Conservation (phyloP, 2,888 invertebrate species). For the Drosophila setosimentum region DNA sequence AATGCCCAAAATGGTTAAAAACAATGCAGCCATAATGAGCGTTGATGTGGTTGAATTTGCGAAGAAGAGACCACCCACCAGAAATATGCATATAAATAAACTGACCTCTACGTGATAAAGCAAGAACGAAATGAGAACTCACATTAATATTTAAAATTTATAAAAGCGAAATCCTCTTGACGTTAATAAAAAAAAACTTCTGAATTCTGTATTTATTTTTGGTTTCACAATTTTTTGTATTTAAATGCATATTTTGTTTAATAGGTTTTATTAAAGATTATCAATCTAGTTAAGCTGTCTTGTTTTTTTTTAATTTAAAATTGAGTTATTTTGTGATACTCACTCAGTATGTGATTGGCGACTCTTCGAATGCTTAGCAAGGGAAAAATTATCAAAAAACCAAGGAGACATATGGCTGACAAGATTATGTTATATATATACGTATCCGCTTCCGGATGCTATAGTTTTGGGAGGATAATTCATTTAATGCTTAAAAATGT, state of each 20-base stretch:
- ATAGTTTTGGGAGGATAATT: slow-evolving; percentile 35
- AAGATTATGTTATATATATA: slow-evolving; percentile 69
- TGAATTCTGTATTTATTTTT: not conserved
- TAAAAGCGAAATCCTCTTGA: not conserved
- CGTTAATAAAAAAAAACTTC: not conserved
- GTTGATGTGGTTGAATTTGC: slow-evolving; percentile 84
- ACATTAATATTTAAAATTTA: not conserved
- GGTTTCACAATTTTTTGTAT: not conserved
- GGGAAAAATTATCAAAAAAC: slow-evolving; percentile 50
- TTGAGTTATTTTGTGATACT: slow-evolving; percentile 28
- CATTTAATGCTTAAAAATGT: slow-evolving; percentile 51
- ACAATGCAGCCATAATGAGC: slow-evolving; percentile 86
- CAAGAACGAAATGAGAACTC: not conserved
- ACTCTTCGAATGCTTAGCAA: slow-evolving; percentile 55
- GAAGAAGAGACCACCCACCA: slow-evolving; percentile 87
- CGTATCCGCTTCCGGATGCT: slow-evolving; percentile 47
- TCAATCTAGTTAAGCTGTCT: not conserved
- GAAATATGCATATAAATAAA: slow-evolving; percentile 85
- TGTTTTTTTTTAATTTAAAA: too few species aligned
- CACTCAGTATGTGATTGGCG: slow-evolving; percentile 64
- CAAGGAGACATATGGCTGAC: slow-evolving; percentile 49
- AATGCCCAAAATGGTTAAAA: slow-evolving; percentile 83
- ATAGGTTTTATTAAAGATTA: not conserved
- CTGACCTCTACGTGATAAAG: slow-evolving; percentile 77
- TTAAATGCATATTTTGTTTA: not conserved